Evolutionary conservation across 2,888 invertebrate genomes (phyloP).

Genomic region (Ypsolopha sequella): DNA sequence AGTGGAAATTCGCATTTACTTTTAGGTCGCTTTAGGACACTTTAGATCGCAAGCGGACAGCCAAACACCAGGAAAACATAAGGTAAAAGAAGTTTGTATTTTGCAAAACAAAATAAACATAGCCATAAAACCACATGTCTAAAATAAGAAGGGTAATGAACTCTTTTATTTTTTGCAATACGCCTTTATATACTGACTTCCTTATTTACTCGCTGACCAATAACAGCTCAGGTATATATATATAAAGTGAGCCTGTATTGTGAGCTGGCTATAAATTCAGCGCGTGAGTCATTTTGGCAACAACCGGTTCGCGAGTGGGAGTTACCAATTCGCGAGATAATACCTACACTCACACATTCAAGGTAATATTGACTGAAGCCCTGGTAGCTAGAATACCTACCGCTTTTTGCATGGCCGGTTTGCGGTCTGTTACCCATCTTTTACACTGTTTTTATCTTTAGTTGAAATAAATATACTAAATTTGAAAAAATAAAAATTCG

Average conservation of each 20-base stretch:
- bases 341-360: background rate
- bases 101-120: too few species aligned
- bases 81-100: too few species aligned
- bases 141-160: background rate
- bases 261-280: background rate
- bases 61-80: background rate
- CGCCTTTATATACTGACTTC: slow-evolving; percentile 2
- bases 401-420: background rate
- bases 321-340: slow-evolving; percentile 43
- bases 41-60: slow-evolving; percentile 1
- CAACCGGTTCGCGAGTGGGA: slow-evolving; percentile 51
- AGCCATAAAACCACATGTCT: background rate
- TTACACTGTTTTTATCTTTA: too few species aligned
- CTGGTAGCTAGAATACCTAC: slow-evolving; percentile 35
- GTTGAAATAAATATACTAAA: too few species aligned
- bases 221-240: slow-evolving; percentile 7
- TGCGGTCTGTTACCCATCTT: too few species aligned
- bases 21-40: slow-evolving; percentile 4
- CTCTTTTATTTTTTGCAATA: background rate
- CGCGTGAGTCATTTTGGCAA: slow-evolving; percentile 41
- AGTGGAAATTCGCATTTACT: slow-evolving; percentile 20
- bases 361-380: slow-evolving; percentile 20
- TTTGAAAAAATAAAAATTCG: too few species aligned
- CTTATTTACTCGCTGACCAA: slow-evolving; percentile 4
- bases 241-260: background rate